Evolutionary conservation across 2,113 vertebrate species (phyloP).

Genomic region (Hypanus sabinus): DNA sequence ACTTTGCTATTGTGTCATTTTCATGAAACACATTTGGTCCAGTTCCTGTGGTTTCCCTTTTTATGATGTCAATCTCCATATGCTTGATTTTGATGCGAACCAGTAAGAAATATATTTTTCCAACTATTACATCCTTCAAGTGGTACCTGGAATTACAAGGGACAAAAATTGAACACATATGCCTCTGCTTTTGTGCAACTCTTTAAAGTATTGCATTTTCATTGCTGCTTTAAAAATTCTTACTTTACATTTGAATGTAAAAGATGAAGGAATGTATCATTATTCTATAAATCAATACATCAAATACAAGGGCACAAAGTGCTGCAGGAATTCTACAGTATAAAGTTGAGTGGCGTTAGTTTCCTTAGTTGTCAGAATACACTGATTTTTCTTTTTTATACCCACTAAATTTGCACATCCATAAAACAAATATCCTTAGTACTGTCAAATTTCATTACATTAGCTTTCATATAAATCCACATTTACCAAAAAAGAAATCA

Average conservation of each 20-base stretch:
- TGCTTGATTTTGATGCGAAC: constrained; percentile 97
- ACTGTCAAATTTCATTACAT: not conserved
- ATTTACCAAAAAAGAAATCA: too few species aligned
- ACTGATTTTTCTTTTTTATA: not conserved
- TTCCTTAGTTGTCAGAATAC: not conserved
- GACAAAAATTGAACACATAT: not conserved
- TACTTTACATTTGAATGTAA: not conserved
- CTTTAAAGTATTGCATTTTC: not conserved
- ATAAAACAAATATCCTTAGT: not conserved
- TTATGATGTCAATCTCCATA: constrained; percentile 98
- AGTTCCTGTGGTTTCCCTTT: constrained; percentile 88
- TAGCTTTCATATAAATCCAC: not conserved
- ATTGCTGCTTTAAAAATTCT: not conserved
- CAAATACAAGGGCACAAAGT: not conserved
- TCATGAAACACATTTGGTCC: constrained; percentile 92
- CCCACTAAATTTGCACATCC: not conserved
- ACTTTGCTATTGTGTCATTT: constrained; percentile 95
- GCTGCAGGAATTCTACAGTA: not conserved
- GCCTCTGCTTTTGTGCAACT: not conserved
- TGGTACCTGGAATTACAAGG: constrained; percentile 70
- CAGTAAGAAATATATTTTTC: constrained; percentile 95
- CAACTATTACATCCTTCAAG: constrained; percentile 93
- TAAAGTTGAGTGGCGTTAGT: not conserved
- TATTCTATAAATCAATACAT: not conserved
- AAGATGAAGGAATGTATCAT: not conserved